Conservation (phyloP, 2,888 invertebrate species). For the Uropetala carovei region DNA sequence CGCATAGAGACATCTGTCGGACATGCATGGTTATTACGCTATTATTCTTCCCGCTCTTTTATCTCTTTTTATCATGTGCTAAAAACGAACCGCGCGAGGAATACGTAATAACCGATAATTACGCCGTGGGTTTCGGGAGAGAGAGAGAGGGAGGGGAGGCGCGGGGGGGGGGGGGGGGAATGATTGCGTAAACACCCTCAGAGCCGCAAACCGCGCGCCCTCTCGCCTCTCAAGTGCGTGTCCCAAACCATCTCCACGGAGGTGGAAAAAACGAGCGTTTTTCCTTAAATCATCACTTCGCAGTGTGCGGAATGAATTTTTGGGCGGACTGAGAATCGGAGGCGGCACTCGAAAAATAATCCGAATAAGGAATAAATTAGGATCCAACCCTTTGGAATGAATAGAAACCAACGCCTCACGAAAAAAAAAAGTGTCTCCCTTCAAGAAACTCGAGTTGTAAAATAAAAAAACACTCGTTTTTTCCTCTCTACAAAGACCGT, state of each 20-base stretch:
- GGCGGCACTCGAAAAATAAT: conserved; percentile 8
- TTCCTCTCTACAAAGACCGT: not conserved
- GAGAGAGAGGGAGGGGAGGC: too few species aligned
- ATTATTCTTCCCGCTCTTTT: not conserved
- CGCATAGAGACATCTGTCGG: conserved; percentile 34
- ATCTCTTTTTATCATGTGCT: conserved; percentile 39
- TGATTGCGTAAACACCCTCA: not conserved
- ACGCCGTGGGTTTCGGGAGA: conserved; percentile 15
- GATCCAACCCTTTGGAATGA: not conserved
- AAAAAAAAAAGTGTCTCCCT: conserved; percentile 23
- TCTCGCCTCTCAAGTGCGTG: conserved; percentile 28
- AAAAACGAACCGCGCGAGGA: conserved; percentile 43
- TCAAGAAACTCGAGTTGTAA: not conserved
- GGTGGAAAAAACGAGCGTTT: not conserved
- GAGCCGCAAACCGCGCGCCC: not conserved
- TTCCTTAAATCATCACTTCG: conserved; percentile 27
- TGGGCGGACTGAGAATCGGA: not conserved
- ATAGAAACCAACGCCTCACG: not conserved
- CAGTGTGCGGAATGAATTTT: conserved; percentile 2
- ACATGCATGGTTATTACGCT: not conserved
- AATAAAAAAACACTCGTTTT: not conserved
- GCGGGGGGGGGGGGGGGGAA: not conserved
- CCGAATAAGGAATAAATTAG: not conserved
- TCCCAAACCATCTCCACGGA: not conserved
- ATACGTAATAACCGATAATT: conserved; percentile 53